These are phyloP conservation scores for Scatophagus argus DNA, from an alignment of 2,113 vertebrate species.

Conservation along the genomic window DNA sequence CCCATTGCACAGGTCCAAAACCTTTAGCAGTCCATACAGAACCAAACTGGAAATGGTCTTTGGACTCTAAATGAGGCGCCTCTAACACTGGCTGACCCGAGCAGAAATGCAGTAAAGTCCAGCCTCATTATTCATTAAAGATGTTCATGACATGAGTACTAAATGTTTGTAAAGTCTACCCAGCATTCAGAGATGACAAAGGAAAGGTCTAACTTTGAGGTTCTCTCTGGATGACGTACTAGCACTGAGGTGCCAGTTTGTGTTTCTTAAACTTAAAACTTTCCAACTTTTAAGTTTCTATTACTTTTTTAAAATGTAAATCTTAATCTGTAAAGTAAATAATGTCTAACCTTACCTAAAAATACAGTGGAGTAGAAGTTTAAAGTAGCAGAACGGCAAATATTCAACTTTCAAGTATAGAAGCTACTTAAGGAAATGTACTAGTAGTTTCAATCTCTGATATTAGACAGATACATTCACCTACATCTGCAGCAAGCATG, in stretches of 20 bases:
- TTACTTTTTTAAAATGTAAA: neutral
- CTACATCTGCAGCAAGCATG: neutral
- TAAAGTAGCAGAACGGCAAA: neutral
- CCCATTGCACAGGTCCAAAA: slow-evolving; percentile 36
- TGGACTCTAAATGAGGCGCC: neutral
- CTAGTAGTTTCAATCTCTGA: too few relatives aligned
- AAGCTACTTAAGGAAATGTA: neutral
- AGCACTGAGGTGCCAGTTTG: neutral
- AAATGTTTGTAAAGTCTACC: slow-evolving; percentile 37
- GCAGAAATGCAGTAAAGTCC: slow-evolving; percentile 8
- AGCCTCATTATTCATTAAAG: slow-evolving; percentile 20
- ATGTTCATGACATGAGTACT: slow-evolving; percentile 10
- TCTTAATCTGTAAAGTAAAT: neutral
- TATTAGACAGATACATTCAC: too few relatives aligned
- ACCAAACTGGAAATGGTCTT: slow-evolving; percentile 7
- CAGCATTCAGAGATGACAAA: slow-evolving; percentile 14
- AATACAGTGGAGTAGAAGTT: neutral
- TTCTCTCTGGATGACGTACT: neutral
- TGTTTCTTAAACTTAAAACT: neutral
- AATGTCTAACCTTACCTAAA: neutral
- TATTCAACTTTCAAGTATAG: neutral
- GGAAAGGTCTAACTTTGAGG: slow-evolving; percentile 9
- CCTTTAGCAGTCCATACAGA: slow-evolving; percentile 17
- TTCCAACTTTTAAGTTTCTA: too few relatives aligned
- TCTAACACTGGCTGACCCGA: slow-evolving; percentile 10